phyloP scores from a whole-genome alignment of 2,797 vertebrate species.

The Falco concolor region DNA sequence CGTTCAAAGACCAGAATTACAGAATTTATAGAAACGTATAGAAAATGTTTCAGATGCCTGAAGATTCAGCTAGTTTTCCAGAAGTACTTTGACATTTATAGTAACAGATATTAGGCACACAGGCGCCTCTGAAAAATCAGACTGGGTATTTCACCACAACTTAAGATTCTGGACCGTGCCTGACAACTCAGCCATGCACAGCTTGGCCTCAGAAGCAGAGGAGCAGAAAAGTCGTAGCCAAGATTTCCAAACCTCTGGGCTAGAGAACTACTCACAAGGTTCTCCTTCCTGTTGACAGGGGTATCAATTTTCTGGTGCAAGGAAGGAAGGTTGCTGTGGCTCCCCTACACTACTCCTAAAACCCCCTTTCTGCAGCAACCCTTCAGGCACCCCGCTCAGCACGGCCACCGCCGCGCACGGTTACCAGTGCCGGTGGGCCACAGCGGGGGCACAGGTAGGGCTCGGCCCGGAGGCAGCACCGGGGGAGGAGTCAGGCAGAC shows the following conservation, averaged over 20 bases:
- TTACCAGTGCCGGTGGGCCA: accelerated
- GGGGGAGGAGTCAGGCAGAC: neutral
- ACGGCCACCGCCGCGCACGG: accelerated
- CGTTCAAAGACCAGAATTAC: neutral
- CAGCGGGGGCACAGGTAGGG: accelerated
- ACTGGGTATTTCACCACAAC: accelerated
- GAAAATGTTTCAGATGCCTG: neutral
- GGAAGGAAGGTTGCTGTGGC: neutral
- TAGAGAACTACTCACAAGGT: neutral
- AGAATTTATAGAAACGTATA: neutral
- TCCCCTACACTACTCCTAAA: neutral
- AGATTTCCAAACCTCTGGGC: neutral
- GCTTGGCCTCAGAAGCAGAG: neutral
- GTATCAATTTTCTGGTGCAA: neutral
- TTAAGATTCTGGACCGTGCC: neutral
- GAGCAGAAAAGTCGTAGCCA: neutral
- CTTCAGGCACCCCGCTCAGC: accelerated
- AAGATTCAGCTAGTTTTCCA: neutral
- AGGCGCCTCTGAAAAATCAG: neutral
- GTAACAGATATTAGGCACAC: neutral
- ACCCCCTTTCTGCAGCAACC: accelerated
- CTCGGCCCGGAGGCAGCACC: neutral
- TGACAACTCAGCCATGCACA: neutral
- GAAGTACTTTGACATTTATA: neutral
- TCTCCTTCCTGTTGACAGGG: neutral